Percentiles rank a stretch among this genome's conserved stretches.
Conservation (phyloP, 2,113 vertebrate genomes). For the Gobius niger region DNA sequence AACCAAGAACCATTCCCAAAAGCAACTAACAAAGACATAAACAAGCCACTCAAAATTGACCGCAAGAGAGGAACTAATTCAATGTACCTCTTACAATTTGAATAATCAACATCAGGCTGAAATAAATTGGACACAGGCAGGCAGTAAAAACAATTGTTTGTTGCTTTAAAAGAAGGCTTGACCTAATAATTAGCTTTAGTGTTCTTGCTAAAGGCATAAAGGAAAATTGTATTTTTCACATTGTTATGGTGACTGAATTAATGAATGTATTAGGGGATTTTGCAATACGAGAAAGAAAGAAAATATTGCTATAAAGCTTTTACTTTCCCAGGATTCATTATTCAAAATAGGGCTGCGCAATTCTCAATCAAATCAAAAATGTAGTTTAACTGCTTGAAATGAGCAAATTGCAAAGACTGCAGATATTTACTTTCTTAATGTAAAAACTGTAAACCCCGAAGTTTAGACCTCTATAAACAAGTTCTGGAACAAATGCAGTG, state of each 20-base stretch:
- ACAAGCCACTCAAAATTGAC: background rate
- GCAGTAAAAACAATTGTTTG: background rate
- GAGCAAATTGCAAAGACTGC: no score
- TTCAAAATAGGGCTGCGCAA: no score
- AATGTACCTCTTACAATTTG: background rate
- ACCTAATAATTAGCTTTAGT: background rate
- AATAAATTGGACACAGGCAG: background rate
- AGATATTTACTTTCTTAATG: no score
- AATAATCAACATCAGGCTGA: background rate
- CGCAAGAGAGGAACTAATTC: background rate
- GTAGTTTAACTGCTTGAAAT: no score
- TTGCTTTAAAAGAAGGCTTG: background rate
- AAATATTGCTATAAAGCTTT: background rate
- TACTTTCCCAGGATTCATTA: no score
- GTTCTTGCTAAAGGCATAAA: background rate
- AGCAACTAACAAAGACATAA: background rate
- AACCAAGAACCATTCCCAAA: background rate
- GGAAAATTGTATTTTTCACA: background rate
- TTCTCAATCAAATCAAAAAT: no score
- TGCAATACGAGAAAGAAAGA: background rate
- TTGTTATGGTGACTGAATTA: background rate
- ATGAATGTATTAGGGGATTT: background rate
- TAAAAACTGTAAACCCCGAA: no score
- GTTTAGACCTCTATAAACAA: no score
- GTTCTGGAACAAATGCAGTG: no score